These are phyloP conservation scores for Zophobas atratus DNA, from an alignment of 1,140 invertebrate species.

Conservation along the genomic window DNA sequence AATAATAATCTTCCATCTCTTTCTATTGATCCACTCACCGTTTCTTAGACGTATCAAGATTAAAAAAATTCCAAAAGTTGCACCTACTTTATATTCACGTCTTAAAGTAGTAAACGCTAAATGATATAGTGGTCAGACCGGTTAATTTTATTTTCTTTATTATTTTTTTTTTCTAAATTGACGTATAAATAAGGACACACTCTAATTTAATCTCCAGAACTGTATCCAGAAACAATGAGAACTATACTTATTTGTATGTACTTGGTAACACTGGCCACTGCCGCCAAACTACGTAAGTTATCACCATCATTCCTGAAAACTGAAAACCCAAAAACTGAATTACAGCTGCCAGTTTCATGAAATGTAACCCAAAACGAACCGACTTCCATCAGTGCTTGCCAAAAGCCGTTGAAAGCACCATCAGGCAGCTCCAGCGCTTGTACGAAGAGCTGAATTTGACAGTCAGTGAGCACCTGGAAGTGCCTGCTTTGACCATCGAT, in stretches of 20 bases:
- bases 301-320: background rate
- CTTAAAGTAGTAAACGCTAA: no score
- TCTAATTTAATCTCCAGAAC: background rate
- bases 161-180: no score
- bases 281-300: background rate
- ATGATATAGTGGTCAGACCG: no score
- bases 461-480: conserved; percentile 21
- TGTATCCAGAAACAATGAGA: background rate
- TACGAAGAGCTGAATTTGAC: conserved; percentile 3
- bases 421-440: conserved; percentile 1
- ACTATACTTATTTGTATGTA: background rate
- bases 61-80: no score
- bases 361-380: background rate
- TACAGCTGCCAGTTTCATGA: conserved; percentile 2
- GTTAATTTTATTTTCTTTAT: no score
- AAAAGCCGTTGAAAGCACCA: conserved; percentile 24
- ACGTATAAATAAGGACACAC: background rate
- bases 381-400: background rate
- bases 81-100: no score
- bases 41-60: no score
- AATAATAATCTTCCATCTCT: no score
- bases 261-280: background rate
- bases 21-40: no score
- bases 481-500: conserved; percentile 33
- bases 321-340: background rate